phyloP scores from a whole-genome alignment of 2,797 vertebrate genomes.

The Siniperca obscura region DNA sequence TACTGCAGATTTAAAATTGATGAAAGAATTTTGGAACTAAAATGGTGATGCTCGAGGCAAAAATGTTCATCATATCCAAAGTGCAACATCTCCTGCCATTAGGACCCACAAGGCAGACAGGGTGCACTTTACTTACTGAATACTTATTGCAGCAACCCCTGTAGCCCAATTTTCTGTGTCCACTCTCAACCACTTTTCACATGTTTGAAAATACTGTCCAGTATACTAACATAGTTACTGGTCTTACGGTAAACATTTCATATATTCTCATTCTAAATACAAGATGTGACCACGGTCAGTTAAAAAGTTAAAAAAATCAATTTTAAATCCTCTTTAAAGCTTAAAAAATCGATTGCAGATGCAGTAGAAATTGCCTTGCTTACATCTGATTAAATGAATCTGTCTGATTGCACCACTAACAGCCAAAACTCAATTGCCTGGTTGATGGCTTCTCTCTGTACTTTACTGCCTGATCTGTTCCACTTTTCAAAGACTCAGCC shows the following conservation, averaged over 20 bases:
- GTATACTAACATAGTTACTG: neutral
- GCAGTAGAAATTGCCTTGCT: constrained; percentile 10
- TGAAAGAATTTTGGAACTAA: neutral
- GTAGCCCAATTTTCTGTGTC: neutral
- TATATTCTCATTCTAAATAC: constrained; percentile 10
- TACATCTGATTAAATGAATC: constrained; percentile 53
- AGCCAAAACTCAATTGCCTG: constrained; percentile 41
- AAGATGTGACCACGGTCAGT: neutral
- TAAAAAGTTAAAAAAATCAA: neutral
- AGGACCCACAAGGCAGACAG: neutral
- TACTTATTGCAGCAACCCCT: neutral
- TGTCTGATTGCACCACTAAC: constrained; percentile 48
- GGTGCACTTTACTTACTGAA: neutral
- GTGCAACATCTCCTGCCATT: neutral
- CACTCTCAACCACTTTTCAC: neutral
- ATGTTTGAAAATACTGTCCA: neutral
- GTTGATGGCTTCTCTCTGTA: constrained; percentile 43
- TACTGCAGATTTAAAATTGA: neutral
- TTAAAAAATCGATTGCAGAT: constrained; percentile 24
- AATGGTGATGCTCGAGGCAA: neutral
- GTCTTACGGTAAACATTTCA: neutral
- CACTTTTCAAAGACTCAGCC: constrained; percentile 55
- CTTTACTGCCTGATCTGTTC: constrained; percentile 64
- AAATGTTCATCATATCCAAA: neutral
- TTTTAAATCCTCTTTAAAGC: constrained; percentile 12